Percentiles rank a stretch among this genome's conserved stretches.
These are phyloP conservation scores for Pseudococcus jackbeardsleyi DNA, from an alignment of 2,888 invertebrate genomes.

Conservation along the genomic window DNA sequence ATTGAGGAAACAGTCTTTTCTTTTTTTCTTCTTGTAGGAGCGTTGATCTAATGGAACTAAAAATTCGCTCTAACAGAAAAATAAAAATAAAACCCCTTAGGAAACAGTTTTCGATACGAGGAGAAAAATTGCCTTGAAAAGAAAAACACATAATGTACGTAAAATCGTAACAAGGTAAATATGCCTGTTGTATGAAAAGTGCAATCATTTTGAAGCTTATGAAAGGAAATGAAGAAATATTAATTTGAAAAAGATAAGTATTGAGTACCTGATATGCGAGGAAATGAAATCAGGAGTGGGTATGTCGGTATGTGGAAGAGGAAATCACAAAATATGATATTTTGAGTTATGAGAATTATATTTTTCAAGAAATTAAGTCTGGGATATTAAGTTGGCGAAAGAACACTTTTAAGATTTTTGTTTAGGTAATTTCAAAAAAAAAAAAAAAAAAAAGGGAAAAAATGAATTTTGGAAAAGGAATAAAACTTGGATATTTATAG, in stretches of 20 bases:
- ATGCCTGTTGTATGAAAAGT: background rate
- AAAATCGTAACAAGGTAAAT: slow-evolving; percentile 17
- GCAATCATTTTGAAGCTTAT: background rate
- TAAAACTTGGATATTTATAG: no score
- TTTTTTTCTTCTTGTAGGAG: slow-evolving; percentile 6
- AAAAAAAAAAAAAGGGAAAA: no score
- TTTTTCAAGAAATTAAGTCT: no score
- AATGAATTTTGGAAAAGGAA: no score
- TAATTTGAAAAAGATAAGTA: background rate
- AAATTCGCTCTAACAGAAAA: background rate
- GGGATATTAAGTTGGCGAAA: no score
- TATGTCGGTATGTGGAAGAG: no score
- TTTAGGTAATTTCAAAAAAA: no score
- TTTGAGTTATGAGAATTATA: no score
- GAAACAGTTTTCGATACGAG: slow-evolving; percentile 9
- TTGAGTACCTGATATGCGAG: background rate
- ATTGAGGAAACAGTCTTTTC: background rate
- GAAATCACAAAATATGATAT: no score
- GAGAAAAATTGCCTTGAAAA: slow-evolving; percentile 2
- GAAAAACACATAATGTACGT: background rate
- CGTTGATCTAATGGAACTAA: slow-evolving; percentile 22
- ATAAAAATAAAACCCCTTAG: slow-evolving; percentile 1
- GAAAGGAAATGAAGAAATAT: background rate
- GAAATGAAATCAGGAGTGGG: no score
- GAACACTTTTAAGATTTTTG: no score